Base-by-base conservation (phyloP, 2,113 vertebrate genomes). In the Pheucticus melanocephalus region DNA sequence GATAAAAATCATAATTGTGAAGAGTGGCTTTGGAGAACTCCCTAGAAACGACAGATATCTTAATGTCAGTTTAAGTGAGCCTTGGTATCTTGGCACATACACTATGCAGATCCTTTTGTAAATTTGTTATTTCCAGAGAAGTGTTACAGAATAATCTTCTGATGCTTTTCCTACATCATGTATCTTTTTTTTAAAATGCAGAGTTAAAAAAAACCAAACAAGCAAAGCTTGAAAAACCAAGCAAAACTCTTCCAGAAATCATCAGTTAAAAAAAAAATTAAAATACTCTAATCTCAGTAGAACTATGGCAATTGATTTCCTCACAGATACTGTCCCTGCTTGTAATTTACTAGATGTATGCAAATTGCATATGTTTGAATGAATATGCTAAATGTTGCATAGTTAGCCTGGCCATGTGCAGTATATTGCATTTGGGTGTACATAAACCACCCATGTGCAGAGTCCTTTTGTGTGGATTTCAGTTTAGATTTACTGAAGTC, bases 401-500 rank as follows among this genome's bases (percentile, higher is more conserved):
- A 80, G 61, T 23, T 22, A 23, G 24, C 35, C 60, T 60, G 66
- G 21, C 35, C 42, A 17, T 22, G 21, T 89, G 51, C 77, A 70
- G 39, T 42, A 61, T 33, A 28, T 30, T 10, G 6, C 50, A 50
- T 76, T 78, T 76, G 77, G 48, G 65, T 14, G 15, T 0, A 1
- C 40, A 28, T 19, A 72, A 57, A 65, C 23, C 35, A 57, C 53
- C n/a, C 59, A 54, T 0, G 0, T 47, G 50, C 53, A 76, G 19
- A 59, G 22, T 65, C 31, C 18, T 91, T 90, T 70, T 69, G 35
- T 73, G 39, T 54, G 63, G 56, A 83, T 50, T 92, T 90, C 63
- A 44, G 28, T 31, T 77, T 72, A 72, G 42, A 59, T 92, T 80
- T 93, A 54, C 57, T 82, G 31, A 47, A 88, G 23, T 39, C 50